A percentile compares a stretch with the other conserved stretches of the same genome.
phyloP scores from a whole-genome alignment of 2,797 vertebrate genomes.

The Falco berigora region DNA sequence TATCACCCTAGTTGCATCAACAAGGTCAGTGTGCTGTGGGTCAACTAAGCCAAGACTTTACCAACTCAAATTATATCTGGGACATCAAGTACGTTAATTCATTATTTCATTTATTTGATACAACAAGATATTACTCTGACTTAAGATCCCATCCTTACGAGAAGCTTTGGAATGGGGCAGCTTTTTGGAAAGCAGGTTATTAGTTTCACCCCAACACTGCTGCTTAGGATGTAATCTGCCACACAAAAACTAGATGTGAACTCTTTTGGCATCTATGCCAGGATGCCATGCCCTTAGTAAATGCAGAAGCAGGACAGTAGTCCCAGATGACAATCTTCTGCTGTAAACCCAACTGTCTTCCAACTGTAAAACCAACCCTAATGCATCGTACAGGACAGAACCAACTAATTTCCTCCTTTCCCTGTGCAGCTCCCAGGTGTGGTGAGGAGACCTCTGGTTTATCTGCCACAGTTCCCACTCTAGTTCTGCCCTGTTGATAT shows the following conservation, averaged over 20 bases:
- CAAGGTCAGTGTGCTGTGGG: background rate
- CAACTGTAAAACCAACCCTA: background rate
- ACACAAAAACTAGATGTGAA: background rate
- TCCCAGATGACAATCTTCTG: background rate
- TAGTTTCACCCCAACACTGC: background rate
- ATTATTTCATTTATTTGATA: background rate
- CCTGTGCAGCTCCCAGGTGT: background rate
- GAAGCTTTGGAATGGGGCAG: background rate
- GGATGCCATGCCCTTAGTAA: background rate
- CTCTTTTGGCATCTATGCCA: background rate
- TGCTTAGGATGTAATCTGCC: background rate
- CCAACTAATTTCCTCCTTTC: background rate
- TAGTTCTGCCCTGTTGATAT: background rate
- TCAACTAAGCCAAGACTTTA: background rate
- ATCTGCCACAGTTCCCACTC: background rate
- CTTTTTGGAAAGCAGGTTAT: background rate
- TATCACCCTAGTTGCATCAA: background rate
- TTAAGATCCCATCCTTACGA: background rate
- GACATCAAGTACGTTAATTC: background rate
- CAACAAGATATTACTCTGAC: background rate
- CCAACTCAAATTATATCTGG: background rate
- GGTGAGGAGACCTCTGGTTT: background rate
- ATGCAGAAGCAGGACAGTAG: background rate
- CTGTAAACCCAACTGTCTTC: background rate
- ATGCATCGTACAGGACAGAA: background rate